phyloP scores from a whole-genome alignment of 2,113 vertebrate genomes.

The Chamaea fasciata region DNA sequence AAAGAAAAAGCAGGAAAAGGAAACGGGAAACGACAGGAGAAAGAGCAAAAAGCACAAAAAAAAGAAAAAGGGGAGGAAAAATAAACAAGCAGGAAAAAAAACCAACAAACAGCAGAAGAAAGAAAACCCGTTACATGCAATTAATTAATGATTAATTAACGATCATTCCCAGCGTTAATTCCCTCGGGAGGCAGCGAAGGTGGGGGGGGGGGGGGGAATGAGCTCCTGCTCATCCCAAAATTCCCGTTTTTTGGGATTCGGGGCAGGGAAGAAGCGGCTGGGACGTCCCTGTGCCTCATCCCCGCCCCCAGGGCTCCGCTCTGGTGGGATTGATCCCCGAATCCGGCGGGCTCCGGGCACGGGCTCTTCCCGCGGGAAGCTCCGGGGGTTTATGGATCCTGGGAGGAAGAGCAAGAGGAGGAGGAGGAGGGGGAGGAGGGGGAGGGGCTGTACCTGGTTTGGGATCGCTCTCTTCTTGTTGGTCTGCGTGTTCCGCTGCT shows the following conservation, averaged over 20 bases:
- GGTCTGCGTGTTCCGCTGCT: conserved; percentile 86
- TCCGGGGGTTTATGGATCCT: too few relatives aligned
- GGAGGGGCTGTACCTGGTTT: conserved; percentile 83
- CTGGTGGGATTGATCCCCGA: not conserved
- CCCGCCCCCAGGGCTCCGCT: too few relatives aligned
- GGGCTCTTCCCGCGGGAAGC: too few relatives aligned
- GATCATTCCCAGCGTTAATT: conserved; percentile 75
- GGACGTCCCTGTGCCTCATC: not conserved
- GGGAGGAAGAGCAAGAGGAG: not conserved
- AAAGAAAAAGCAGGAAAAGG: not conserved
- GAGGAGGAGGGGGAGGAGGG: not conserved
- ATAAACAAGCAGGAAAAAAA: conserved; percentile 8
- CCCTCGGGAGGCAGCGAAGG: not conserved
- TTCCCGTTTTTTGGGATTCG: not conserved
- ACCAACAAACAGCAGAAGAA: conserved; percentile 68
- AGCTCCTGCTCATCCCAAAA: not conserved
- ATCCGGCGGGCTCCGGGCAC: fast-evolving
- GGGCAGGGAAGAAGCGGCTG: not conserved
- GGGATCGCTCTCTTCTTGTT: conserved; percentile 94
- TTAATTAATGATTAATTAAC: conserved; percentile 72
- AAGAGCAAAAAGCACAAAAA: conserved; percentile 35
- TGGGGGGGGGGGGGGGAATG: not conserved
- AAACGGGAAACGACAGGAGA: not conserved
- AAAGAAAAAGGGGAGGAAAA: not conserved
- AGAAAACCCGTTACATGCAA: conserved; percentile 88